Evolutionary conservation across 1,140 invertebrate species (phyloP).

Genomic region (Halyomorpha halys): DNA sequence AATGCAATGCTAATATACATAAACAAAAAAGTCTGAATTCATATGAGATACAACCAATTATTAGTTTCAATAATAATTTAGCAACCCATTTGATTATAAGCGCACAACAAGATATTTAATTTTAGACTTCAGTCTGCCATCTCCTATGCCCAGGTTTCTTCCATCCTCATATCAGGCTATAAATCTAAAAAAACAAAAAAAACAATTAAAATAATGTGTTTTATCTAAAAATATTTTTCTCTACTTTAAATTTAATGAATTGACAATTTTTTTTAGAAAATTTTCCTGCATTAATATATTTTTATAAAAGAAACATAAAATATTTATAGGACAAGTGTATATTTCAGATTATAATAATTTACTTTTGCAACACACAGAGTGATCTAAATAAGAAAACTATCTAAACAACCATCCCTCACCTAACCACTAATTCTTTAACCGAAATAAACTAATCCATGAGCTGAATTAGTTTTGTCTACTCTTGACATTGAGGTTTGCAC

Average conservation of each 20-base stretch:
- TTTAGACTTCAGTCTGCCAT: conserved; percentile 22
- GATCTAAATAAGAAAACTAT: too few relatives aligned
- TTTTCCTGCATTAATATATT: background rate
- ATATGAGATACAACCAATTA: conserved; percentile 9
- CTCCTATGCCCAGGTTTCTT: conserved; percentile 16
- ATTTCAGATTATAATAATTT: too few relatives aligned
- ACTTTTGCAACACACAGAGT: too few relatives aligned
- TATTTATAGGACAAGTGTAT: too few relatives aligned
- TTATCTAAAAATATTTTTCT: background rate
- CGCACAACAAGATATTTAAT: conserved; percentile 7
- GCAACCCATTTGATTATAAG: conserved; percentile 15
- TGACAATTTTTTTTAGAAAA: background rate
- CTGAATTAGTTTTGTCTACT: too few relatives aligned
- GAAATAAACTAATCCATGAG: too few relatives aligned
- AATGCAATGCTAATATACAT: conserved; percentile 14
- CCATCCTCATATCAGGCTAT: conserved; percentile 17
- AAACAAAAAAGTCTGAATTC: background rate
- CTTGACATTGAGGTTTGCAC: too few relatives aligned
- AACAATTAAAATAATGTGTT: background rate
- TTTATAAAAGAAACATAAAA: too few relatives aligned
- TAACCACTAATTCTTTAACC: too few relatives aligned
- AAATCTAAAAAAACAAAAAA: conserved; percentile 22
- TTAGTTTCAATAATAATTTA: conserved; percentile 13
- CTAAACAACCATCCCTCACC: too few relatives aligned
- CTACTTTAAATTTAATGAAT: background rate